Percentiles rank a stretch among this genome's conserved stretches.
These are phyloP conservation scores for Peucedramus taeniatus DNA, from an alignment of 2,113 vertebrate species.

Conservation along the genomic window DNA sequence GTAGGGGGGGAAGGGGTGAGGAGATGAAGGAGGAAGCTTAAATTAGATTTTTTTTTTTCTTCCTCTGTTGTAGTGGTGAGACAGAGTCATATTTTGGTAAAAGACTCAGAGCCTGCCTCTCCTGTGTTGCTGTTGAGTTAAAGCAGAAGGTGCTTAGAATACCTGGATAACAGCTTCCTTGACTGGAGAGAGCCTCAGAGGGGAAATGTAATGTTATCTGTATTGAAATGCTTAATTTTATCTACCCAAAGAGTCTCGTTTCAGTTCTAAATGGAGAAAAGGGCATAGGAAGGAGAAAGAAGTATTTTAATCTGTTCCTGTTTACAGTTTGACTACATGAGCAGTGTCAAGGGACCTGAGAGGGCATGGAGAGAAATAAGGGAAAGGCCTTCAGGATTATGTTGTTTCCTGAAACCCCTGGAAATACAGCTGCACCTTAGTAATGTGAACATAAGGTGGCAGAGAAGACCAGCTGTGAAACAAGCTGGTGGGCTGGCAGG, in stretches of 20 bases:
- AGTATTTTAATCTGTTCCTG: not conserved
- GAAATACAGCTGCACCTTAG: not conserved
- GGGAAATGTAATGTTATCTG: not conserved
- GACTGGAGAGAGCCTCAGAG: not conserved
- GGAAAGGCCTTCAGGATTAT: not conserved
- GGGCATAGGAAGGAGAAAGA: not conserved
- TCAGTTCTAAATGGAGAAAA: not conserved
- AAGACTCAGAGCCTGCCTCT: not conserved
- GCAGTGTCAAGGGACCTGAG: not conserved
- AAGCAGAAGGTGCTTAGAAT: not conserved
- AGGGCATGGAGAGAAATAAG: not conserved
- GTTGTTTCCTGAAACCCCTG: not conserved
- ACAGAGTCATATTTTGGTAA: not conserved
- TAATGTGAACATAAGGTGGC: rapidly evolving
- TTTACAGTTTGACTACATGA: not conserved
- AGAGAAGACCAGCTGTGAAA: not conserved
- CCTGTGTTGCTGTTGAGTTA: not conserved
- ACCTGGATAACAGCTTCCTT: not conserved
- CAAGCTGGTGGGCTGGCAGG: not conserved
- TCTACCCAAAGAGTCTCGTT: not conserved
- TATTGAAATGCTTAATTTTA: not conserved
- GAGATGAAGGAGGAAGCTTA: not conserved
- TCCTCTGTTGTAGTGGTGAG: not conserved
- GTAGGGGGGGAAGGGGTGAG: rapidly evolving
- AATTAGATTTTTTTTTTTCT: not conserved